These are phyloP conservation scores for Arenicola marina DNA, from an alignment of 2,888 invertebrate genomes.

Conservation along the genomic window DNA sequence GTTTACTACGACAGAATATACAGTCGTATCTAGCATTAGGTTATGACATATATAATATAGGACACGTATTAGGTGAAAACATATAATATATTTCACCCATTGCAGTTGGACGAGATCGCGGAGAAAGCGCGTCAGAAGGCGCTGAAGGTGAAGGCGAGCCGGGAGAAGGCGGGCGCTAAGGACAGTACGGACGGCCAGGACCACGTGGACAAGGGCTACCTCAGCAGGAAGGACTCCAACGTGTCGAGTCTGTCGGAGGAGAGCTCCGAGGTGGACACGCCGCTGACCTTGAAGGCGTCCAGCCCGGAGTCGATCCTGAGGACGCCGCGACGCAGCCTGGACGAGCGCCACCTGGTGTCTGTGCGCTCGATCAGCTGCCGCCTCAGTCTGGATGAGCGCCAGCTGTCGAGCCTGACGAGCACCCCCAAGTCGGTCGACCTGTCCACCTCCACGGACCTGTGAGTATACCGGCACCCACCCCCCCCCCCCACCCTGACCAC, in stretches of 20 bases:
- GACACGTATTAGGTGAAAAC: no score
- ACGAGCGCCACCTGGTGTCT: conserved; percentile 7
- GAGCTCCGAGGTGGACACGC: conserved; percentile 41
- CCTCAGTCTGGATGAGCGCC: conserved; percentile 9
- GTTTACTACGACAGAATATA: no score
- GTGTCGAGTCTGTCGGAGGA: conserved; percentile 55
- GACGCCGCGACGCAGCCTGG: conserved; percentile 3
- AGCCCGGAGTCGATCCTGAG: no score
- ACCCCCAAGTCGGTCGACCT: conserved; percentile 22
- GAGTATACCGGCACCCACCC: no score
- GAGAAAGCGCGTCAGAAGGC: no score
- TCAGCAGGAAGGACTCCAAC: conserved; percentile 31
- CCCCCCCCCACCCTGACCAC: no score
- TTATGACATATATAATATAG: no score
- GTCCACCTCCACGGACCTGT: conserved; percentile 23
- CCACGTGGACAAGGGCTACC: not conserved
- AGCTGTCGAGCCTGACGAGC: not conserved
- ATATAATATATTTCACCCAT: no score
- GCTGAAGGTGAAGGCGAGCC: conserved; percentile 8
- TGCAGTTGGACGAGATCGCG: no score
- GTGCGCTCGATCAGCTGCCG: no score
- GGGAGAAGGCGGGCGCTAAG: not conserved
- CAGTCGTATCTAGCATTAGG: no score
- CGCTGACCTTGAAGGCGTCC: conserved; percentile 3
- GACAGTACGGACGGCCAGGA: not conserved